Conservation (phyloP, 2,888 invertebrate species). For the Drosophila putrida region DNA sequence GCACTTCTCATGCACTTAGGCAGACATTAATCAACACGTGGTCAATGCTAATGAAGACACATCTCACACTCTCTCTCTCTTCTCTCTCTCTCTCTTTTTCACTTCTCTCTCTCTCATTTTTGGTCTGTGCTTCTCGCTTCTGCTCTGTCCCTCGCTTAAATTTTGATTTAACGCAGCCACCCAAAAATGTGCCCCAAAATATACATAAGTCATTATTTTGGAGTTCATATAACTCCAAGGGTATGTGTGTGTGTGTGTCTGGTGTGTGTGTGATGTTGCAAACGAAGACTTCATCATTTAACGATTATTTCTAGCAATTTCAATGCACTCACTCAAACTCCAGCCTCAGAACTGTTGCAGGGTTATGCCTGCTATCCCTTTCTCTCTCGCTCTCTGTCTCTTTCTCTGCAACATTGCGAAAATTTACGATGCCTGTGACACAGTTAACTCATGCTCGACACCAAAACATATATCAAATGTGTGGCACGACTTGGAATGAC, state of each 20-base stretch:
- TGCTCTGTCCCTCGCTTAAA: constrained; percentile 27
- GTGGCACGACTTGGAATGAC: constrained; percentile 76
- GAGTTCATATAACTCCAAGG: constrained; percentile 41
- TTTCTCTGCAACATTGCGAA: constrained; percentile 65
- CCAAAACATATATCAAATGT: constrained; percentile 80
- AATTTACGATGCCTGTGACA: constrained; percentile 81
- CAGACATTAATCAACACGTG: constrained; percentile 64
- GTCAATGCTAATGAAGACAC: constrained; percentile 58
- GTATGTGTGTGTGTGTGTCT: constrained; percentile 21
- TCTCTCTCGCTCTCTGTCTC: not conserved
- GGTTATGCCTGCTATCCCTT: not conserved
- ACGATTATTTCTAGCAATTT: constrained; percentile 79
- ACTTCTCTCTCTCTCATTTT: not conserved
- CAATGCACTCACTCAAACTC: constrained; percentile 64
- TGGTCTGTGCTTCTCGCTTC: not conserved
- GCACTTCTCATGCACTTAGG: constrained; percentile 33
- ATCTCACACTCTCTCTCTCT: constrained; percentile 26
- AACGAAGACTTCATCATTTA: constrained; percentile 76
- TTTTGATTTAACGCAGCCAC: constrained; percentile 74
- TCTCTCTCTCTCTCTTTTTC: not conserved
- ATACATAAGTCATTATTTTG: constrained; percentile 71
- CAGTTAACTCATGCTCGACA: constrained; percentile 81
- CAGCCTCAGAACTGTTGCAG: constrained; percentile 14
- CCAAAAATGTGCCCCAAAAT: constrained; percentile 58
- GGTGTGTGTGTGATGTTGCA: constrained; percentile 18